Conservation (phyloP, 92 coral and sea anemone species). For the Epizoanthus rinbou region DNA sequence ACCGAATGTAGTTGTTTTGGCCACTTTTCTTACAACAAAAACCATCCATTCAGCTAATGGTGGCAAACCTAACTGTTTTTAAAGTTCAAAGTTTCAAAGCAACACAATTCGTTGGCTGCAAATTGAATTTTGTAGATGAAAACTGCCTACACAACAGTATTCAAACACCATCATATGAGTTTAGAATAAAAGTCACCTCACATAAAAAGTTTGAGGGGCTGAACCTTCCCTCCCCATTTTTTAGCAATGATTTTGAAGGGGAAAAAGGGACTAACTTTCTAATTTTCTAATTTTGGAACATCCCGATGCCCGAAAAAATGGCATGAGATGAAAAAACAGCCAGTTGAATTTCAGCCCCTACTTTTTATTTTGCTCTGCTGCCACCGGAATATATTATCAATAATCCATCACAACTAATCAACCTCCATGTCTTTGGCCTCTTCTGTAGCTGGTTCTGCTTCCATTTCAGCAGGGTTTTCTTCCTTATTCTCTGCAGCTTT, state of each 20-base stretch:
- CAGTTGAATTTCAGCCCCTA: too few species aligned
- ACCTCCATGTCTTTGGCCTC: constrained; percentile 33
- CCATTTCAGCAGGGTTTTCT: constrained; percentile 28
- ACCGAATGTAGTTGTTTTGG: too few species aligned
- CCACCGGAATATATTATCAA: not conserved
- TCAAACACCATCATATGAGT: not conserved
- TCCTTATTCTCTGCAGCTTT: constrained; percentile 63
- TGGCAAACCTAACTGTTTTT: not conserved
- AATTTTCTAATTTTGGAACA: too few species aligned
- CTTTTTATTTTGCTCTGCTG: too few species aligned
- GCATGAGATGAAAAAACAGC: too few species aligned
- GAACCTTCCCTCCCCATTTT: too few species aligned
- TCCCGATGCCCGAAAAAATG: too few species aligned
- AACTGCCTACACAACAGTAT: not conserved
- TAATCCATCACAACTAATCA: not conserved
- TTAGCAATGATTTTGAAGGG: too few species aligned
- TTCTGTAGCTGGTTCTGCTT: constrained; percentile 27
- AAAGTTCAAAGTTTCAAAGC: not conserved
- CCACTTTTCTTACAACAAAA: not conserved
- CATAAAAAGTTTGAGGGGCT: too few species aligned
- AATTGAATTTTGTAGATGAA: not conserved
- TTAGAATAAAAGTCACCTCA: too few species aligned
- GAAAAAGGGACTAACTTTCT: too few species aligned
- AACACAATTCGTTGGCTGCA: not conserved
- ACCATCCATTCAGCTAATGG: not conserved